Percentiles rank a stretch among this genome's conserved stretches.
Conservation (phyloP, 1,140 invertebrate species). For the Hycleus cichorii region DNA sequence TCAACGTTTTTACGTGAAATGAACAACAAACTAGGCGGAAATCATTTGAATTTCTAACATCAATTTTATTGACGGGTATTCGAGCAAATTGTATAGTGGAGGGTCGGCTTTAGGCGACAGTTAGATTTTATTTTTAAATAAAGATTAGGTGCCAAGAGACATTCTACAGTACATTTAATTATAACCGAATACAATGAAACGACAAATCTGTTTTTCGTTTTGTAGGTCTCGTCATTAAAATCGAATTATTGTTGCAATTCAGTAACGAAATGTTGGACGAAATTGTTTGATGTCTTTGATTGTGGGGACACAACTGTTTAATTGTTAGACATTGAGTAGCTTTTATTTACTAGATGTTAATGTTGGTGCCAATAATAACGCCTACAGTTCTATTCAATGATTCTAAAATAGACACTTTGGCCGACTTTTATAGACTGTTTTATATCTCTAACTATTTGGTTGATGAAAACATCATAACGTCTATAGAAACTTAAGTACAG, state of each 20-base stretch:
- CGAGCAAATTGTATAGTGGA: no score
- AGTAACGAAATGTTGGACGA: no score
- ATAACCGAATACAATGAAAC: conserved; percentile 12
- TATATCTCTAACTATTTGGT: conserved; percentile 8
- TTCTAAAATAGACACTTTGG: conserved; percentile 18
- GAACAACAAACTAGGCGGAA: no score
- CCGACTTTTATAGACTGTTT: conserved; percentile 18
- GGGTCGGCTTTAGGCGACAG: no score
- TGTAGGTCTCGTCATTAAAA: no score
- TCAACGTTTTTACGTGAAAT: no score
- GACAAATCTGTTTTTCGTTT: neutral
- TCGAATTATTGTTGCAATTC: no score
- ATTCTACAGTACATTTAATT: conserved; percentile 13
- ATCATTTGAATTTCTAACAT: no score
- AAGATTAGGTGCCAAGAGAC: conserved; percentile 13
- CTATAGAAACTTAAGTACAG: conserved; percentile 3
- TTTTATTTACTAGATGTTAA: conserved; percentile 13
- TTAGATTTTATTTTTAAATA: conserved; percentile 7
- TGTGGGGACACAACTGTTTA: no score
- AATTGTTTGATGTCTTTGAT: no score
- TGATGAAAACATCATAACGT: conserved; percentile 17
- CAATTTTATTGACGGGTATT: no score
- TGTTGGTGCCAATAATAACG: conserved; percentile 11
- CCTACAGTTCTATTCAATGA: conserved; percentile 12
- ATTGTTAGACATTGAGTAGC: no score